A percentile compares a stretch with the other conserved stretches of the same genome.
These are phyloP conservation scores for Beris morrisii DNA, from an alignment of 2,888 invertebrate genomes.

Conservation along the genomic window DNA sequence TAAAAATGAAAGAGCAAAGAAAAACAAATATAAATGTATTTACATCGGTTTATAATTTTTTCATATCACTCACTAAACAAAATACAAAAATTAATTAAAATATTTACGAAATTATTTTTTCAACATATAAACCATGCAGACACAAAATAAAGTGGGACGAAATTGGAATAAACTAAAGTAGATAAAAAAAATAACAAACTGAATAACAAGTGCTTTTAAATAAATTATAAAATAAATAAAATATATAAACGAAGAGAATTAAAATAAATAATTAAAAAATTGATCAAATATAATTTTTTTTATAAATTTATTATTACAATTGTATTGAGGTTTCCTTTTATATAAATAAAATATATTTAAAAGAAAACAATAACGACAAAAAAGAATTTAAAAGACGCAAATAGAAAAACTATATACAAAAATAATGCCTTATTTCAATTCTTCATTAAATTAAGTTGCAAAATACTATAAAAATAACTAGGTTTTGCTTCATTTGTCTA, in stretches of 20 bases:
- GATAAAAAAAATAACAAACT: slow-evolving; percentile 28
- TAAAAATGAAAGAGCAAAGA: no score
- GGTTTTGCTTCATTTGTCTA: slow-evolving; percentile 3
- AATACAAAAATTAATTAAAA: no score
- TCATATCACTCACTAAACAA: no score
- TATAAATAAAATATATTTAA: neutral
- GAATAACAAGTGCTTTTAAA: slow-evolving; percentile 39
- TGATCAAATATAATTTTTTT: slow-evolving; percentile 21
- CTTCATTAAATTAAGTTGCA: slow-evolving; percentile 5
- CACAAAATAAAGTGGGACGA: slow-evolving; percentile 20
- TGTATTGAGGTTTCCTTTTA: slow-evolving; percentile 29
- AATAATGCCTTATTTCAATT: slow-evolving; percentile 12
- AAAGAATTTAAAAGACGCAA: neutral
- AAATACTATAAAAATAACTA: slow-evolving; percentile 5
- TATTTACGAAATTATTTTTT: no score
- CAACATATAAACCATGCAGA: no score
- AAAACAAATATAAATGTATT: no score
- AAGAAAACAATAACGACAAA: neutral
- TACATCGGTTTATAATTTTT: no score
- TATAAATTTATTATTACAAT: slow-evolving; percentile 29
- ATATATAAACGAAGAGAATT: slow-evolving; percentile 19
- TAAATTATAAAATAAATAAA: slow-evolving; percentile 29
- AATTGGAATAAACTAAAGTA: slow-evolving; percentile 12
- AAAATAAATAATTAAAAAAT: slow-evolving; percentile 13
- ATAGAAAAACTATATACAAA: slow-evolving; percentile 3